Percentiles rank a stretch among this genome's conserved stretches.
Conservation (phyloP, 2,888 invertebrate genomes). For the Caenorhabditis sp. region DNA sequence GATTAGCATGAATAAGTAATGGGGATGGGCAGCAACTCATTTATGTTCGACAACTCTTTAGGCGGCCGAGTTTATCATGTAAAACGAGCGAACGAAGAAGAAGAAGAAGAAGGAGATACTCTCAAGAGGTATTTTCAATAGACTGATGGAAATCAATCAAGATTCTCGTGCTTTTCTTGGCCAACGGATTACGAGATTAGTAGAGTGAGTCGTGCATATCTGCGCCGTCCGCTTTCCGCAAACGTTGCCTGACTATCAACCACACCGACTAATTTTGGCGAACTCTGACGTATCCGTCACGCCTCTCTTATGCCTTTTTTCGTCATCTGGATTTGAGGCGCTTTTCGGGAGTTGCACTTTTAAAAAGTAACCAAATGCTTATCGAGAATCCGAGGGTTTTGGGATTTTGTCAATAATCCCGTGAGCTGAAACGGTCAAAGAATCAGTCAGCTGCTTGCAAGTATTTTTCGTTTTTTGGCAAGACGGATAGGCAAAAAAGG, state of each 20-base stretch:
- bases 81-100: neutral
- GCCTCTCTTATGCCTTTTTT: too few relatives aligned
- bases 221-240: conserved; percentile 1
- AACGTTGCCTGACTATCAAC: neutral
- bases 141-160: conserved; percentile 42
- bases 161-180: conserved; percentile 24
- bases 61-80: conserved; percentile 10
- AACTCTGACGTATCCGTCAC: neutral
- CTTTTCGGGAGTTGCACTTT: too few relatives aligned
- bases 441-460: conserved; percentile 21
- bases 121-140: conserved; percentile 24
- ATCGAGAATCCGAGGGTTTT: too few relatives aligned
- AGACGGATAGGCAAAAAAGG: conserved; percentile 14
- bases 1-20: conserved; percentile 55
- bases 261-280: neutral
- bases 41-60: conserved; percentile 26
- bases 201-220: conserved; percentile 34
- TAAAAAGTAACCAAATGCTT: too few relatives aligned
- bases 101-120: conserved; percentile 17
- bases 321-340: too few relatives aligned
- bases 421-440: conserved; percentile 11
- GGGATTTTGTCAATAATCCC: neutral
- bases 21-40: conserved; percentile 16
- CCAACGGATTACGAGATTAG: conserved; percentile 48
- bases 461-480: conserved; percentile 1